A percentile compares a stretch with the other conserved stretches of the same genome.
These are phyloP conservation scores for Trematomus bernacchii DNA, from an alignment of 2,797 vertebrate genomes.

Conservation along the genomic window DNA sequence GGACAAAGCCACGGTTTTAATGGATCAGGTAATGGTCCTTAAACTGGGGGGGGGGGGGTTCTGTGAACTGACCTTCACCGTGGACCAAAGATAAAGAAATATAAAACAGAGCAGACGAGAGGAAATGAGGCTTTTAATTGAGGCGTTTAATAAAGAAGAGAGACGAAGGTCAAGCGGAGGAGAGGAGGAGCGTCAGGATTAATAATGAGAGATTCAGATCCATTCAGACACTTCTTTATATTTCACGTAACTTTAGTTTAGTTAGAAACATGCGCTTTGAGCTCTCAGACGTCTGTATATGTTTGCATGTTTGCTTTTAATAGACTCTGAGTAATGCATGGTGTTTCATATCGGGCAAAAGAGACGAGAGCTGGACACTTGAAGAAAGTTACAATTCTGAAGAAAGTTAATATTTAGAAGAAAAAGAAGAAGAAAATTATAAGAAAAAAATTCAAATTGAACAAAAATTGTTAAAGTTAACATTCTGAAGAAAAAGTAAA, in stretches of 20 bases:
- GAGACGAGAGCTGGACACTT: no score
- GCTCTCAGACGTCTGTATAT: no score
- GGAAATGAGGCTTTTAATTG: constrained; percentile 85
- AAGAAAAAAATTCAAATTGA: no score
- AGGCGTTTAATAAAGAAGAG: constrained; percentile 73
- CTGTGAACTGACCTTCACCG: constrained; percentile 81
- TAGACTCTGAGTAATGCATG: no score
- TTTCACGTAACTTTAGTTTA: background rate
- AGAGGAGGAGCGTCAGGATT: background rate
- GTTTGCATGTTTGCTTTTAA: no score
- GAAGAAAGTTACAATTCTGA: no score
- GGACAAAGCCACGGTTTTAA: constrained; percentile 71
- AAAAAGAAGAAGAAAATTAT: no score
- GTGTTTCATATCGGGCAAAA: no score
- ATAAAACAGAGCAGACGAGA: constrained; percentile 74
- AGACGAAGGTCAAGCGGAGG: background rate
- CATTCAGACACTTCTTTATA: constrained; percentile 15
- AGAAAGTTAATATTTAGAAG: no score
- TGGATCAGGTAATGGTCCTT: constrained; percentile 80
- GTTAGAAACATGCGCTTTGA: no score
- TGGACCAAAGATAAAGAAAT: constrained; percentile 68
- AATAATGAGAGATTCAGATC: constrained; percentile 18
- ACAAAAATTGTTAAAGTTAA: no score
- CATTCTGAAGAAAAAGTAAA: no score
- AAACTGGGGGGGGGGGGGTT: constrained; percentile 36